These are phyloP conservation scores for Crossaster papposus DNA, from an alignment of 53 echinoderm and acorn worm genomes.

Conservation along the genomic window DNA sequence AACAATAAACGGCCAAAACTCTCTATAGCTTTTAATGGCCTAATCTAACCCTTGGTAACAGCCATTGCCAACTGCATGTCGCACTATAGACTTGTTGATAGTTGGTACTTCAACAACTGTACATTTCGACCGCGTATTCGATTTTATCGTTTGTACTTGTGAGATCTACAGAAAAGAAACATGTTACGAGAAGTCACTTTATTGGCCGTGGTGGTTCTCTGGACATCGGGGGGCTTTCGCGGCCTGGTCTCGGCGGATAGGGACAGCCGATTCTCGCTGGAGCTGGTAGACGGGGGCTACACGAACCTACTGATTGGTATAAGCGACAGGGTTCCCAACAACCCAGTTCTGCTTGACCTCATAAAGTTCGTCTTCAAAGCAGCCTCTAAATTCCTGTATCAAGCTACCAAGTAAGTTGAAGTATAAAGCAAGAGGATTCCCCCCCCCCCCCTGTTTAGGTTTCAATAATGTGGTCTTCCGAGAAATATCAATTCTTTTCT, in stretches of 20 bases:
- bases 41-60: no score
- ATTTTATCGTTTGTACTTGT: neutral
- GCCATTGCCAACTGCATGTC: no score
- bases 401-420: slow-evolving; percentile 80
- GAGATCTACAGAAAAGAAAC: neutral
- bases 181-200: neutral
- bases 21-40: no score
- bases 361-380: slow-evolving; percentile 70
- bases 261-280: slow-evolving; percentile 14
- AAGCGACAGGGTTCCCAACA: slow-evolving; percentile 71
- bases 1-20: no score
- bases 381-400: slow-evolving; percentile 76
- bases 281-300: slow-evolving; percentile 69
- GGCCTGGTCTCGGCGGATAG: neutral
- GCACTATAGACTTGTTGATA: no score
- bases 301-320: slow-evolving; percentile 77
- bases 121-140: neutral
- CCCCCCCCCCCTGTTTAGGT: no score
- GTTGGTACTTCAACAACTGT: no score
- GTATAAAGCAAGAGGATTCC: neutral
- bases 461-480: no score
- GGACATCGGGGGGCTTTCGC: neutral
- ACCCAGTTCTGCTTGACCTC: slow-evolving; percentile 64
- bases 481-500: no score
- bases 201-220: slow-evolving; percentile 6